phyloP scores from a whole-genome alignment of 2,113 vertebrate species.

The Microtus richardsoni region DNA sequence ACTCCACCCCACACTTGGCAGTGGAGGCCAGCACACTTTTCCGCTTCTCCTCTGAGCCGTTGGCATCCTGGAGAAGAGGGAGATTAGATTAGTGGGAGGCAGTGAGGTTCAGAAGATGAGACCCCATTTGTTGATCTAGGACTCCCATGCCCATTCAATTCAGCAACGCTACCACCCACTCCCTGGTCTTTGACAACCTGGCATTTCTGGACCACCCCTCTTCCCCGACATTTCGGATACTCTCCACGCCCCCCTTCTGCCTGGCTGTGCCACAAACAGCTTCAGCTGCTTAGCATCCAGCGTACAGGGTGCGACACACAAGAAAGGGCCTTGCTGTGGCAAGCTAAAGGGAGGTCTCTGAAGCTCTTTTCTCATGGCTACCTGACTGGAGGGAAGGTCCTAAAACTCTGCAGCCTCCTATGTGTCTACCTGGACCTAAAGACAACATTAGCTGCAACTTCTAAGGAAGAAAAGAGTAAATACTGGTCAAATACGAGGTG shows the following conservation, averaged over 20 bases:
- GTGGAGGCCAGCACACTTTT: constrained; percentile 80
- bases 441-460: background rate
- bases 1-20: constrained; percentile 85
- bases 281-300: background rate
- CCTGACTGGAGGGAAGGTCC: background rate
- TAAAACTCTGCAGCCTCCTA: background rate
- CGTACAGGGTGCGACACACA: background rate
- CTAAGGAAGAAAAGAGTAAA: background rate
- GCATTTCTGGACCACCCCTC: background rate
- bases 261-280: background rate
- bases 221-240: background rate
- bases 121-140: background rate
- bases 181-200: background rate
- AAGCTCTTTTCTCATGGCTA: background rate
- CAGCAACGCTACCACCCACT: background rate
- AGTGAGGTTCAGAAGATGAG: background rate
- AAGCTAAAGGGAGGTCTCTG: background rate
- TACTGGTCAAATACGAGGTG: background rate
- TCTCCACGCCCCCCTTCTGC: background rate
- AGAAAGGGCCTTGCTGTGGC: background rate
- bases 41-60: constrained; percentile 84
- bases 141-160: background rate
- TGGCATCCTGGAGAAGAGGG: constrained; percentile 81
- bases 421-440: background rate
- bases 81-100: fast-evolving